phyloP scores from a whole-genome alignment of 2,113 vertebrate species.

The Pseudolaguvia tuberculata region DNA sequence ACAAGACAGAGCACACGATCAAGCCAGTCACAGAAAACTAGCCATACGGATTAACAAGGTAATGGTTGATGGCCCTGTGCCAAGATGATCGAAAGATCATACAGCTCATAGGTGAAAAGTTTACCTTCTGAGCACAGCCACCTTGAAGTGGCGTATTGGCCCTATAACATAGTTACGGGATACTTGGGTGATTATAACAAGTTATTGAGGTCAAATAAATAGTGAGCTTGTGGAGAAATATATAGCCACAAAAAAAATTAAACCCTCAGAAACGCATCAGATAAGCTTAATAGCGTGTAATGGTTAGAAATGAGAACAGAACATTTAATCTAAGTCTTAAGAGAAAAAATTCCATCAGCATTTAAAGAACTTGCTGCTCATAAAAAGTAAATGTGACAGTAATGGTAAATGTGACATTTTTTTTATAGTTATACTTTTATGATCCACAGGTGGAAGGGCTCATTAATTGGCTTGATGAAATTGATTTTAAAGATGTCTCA shows the following conservation, averaged over 20 bases:
- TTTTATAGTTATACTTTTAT: neutral
- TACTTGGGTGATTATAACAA: neutral
- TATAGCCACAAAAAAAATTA: neutral
- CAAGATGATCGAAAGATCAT: neutral
- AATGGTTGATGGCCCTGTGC: neutral
- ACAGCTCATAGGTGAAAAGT: neutral
- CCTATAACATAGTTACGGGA: neutral
- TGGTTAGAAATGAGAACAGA: neutral
- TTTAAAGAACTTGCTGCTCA: neutral
- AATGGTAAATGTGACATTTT: neutral
- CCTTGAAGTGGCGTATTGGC: neutral
- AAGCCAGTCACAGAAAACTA: neutral
- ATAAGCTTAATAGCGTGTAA: neutral
- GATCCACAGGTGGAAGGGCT: neutral
- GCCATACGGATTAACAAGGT: neutral
- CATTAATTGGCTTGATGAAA: neutral
- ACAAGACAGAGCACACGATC: constrained; percentile 12
- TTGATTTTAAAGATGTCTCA: neutral
- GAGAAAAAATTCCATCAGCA: neutral
- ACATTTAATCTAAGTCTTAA: neutral
- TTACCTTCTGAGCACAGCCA: neutral
- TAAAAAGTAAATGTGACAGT: neutral
- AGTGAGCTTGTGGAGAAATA: neutral
- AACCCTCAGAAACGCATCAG: neutral
- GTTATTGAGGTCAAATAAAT: neutral